Conservation (phyloP, 1,140 invertebrate genomes). For the Pachypeltis micranthus region DNA sequence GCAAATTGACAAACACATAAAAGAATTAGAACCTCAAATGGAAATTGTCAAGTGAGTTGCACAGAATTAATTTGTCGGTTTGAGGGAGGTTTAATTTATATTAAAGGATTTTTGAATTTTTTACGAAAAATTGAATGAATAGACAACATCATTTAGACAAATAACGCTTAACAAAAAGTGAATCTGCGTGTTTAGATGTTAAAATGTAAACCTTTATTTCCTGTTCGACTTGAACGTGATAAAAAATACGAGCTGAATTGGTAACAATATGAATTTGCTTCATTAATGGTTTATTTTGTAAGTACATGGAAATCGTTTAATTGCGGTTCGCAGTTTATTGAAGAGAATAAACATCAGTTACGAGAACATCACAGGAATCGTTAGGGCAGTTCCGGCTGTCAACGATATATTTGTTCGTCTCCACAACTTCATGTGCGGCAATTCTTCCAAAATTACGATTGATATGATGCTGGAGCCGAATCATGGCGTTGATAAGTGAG, state of each 20-base stretch:
- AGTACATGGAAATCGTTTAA: too few species aligned
- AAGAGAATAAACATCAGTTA: not conserved
- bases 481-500: not conserved
- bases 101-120: too few species aligned
- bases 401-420: slow-evolving; percentile 14
- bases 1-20: not conserved
- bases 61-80: not conserved
- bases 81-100: too few species aligned
- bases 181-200: too few species aligned
- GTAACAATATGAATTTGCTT: too few species aligned
- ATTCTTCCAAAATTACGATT: slow-evolving; percentile 6
- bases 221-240: too few species aligned
- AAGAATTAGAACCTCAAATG: not conserved
- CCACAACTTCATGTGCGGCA: slow-evolving; percentile 15
- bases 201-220: too few species aligned
- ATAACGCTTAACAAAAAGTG: too few species aligned
- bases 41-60: not conserved
- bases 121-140: too few species aligned
- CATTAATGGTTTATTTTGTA: too few species aligned
- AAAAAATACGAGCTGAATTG: too few species aligned
- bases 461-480: not conserved
- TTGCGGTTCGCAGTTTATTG: not conserved
- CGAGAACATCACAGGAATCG: slow-evolving; percentile 1
- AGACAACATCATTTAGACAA: too few species aligned
- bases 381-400: slow-evolving; percentile 5